Base-by-base conservation (phyloP, 2,797 vertebrate species). In the Peromyscus nudipes region DNA sequence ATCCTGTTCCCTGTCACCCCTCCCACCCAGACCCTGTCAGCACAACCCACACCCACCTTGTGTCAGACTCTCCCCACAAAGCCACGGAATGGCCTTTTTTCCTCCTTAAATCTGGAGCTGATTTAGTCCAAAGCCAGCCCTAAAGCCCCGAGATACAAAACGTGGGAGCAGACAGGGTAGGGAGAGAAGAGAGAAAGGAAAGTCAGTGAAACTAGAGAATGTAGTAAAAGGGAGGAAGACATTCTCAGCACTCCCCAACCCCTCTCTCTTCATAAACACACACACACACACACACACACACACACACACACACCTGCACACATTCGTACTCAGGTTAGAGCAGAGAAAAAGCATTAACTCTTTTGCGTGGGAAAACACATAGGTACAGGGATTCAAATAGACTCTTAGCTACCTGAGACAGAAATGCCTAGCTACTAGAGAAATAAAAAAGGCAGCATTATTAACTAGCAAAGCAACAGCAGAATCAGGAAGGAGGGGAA, bases 81-180 rank as follows among this genome's bases (percentile, higher is more conserved):
- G 79, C 92, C 89, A 62, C 0, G 0, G 84, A 88, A 94, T 29
- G 71, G 46, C 88, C 76, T 52, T 84, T 37, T 77, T 92, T 93
- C 91, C 93, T 93, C 93, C 93, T 93, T 75, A 94, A 88, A 43
- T 73, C 90, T 80, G 82, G 77, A 96, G 92, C 37, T 64, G 46
- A 82, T 85, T 92, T 88, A 86, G 79, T 94, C 87, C 55, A 92
- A 90, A 89, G 73, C 67, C 62, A 91, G 84, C 69, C 86, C 73
- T 67, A 60, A 89, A 89, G 64, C 77, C 37, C 71, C 75, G 65
- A 81, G 92, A 67, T 25, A 21, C 60, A 93, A 71, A 88, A 92
- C 2, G 31, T 1, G 55, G 76, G 52, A 84, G 49, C 0, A 0
- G 81, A 27, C 80, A 55, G 16, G 79, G 16, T 2, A 80, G 40